These are phyloP conservation scores for Enteromius trimaculatus DNA, from an alignment of 2,797 vertebrate species.

Conservation along the genomic window DNA sequence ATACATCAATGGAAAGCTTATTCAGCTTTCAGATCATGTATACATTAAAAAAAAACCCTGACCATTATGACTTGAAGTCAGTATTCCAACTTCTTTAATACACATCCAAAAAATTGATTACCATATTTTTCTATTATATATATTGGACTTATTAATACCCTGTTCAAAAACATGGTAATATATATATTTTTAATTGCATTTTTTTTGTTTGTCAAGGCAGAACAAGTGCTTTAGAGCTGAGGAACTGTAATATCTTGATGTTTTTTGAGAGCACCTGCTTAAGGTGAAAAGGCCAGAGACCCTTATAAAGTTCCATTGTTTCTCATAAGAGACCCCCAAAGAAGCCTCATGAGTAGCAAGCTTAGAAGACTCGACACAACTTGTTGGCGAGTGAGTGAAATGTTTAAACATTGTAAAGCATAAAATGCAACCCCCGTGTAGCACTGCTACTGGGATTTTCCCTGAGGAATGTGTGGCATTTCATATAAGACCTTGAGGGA, in stretches of 20 bases:
- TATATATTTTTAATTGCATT: too few species aligned
- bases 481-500: constrained; percentile 47
- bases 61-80: neutral
- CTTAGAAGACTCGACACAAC: constrained; percentile 13
- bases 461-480: constrained; percentile 62
- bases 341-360: neutral
- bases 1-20: too few species aligned
- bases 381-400: constrained; percentile 55
- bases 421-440: constrained; percentile 47
- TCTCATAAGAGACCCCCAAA: neutral
- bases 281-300: constrained; percentile 4
- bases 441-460: constrained; percentile 49
- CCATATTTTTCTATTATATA: neutral
- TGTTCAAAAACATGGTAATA: neutral
- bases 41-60: neutral
- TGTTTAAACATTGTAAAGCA: constrained; percentile 60
- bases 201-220: too few species aligned
- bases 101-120: neutral
- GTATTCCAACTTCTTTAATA: neutral
- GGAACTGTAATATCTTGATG: neutral
- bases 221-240: too few species aligned
- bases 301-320: neutral
- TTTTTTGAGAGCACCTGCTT: constrained; percentile 10
- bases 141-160: neutral
- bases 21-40: neutral